These are phyloP conservation scores for Limnodromus scolopaceus DNA, from an alignment of 2,797 vertebrate genomes.

Conservation along the genomic window DNA sequence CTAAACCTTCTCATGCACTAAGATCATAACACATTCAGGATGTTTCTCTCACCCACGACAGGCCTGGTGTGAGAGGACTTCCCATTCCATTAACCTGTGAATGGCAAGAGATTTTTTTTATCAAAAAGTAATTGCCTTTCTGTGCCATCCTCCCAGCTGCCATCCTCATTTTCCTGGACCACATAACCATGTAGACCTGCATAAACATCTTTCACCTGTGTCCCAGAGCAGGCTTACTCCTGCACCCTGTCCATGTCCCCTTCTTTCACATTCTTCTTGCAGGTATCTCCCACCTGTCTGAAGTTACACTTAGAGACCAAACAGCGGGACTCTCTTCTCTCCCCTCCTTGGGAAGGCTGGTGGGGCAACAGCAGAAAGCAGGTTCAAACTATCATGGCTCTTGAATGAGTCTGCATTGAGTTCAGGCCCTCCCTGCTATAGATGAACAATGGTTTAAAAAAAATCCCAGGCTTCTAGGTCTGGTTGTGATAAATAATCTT, in stretches of 20 bases:
- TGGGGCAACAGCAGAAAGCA: neutral
- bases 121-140: neutral
- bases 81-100: neutral
- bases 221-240: neutral
- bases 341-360: neutral
- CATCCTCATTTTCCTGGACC: neutral
- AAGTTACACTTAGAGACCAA: neutral
- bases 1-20: neutral
- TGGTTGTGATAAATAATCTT: neutral
- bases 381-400: rapidly evolving
- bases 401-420: neutral
- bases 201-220: neutral
- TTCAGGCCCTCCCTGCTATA: neutral
- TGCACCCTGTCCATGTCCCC: rapidly evolving
- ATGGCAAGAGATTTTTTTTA: rapidly evolving
- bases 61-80: neutral
- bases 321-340: neutral
- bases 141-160: neutral
- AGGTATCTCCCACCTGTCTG: neutral
- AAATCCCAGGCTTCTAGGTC: neutral
- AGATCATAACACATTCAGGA: neutral
- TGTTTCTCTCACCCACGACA: neutral
- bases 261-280: neutral
- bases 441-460: neutral
- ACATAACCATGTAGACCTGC: neutral